phyloP scores from a whole-genome alignment of 2,797 vertebrate species.

The Sebastes oblongus region DNA sequence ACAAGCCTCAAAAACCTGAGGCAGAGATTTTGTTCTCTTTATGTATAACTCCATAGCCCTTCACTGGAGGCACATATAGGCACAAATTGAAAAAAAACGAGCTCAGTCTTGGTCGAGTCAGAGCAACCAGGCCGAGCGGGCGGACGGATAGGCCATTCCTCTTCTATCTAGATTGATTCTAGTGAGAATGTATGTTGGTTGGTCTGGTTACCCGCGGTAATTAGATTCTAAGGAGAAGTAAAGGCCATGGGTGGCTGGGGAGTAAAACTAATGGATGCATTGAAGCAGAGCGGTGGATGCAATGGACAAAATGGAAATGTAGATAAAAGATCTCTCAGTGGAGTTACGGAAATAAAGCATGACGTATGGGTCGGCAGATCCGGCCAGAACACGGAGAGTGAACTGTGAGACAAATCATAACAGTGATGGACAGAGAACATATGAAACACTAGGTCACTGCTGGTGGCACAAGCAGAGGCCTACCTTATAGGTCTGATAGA shows the following conservation, averaged over 20 bases:
- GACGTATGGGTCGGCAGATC: conserved; percentile 44
- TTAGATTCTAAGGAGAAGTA: conserved; percentile 63
- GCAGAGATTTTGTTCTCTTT: conserved; percentile 11
- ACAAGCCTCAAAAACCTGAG: conserved; percentile 18
- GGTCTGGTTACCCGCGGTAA: conserved; percentile 56
- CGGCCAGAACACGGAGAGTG: conserved; percentile 1
- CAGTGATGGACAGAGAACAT: background rate
- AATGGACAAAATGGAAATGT: conserved; percentile 24
- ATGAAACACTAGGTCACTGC: background rate
- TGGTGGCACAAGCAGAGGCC: background rate
- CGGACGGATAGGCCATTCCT: conserved; percentile 43
- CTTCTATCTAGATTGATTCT: conserved; percentile 65
- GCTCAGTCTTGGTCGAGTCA: conserved; percentile 18
- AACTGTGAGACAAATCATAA: conserved; percentile 6
- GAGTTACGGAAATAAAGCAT: conserved; percentile 39
- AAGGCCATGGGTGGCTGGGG: conserved; percentile 49
- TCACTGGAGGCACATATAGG: conserved; percentile 23
- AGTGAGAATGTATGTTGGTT: conserved; percentile 42
- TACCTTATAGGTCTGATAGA: background rate
- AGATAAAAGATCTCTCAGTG: conserved; percentile 33
- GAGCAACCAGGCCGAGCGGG: conserved; percentile 4
- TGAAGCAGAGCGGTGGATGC: conserved; percentile 1
- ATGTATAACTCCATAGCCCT: background rate
- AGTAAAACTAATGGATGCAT: conserved; percentile 36
- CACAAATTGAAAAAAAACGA: conserved; percentile 34